Evolutionary conservation across 2,797 vertebrate species (phyloP), one percentile per base, ranked within the genome.

Genomic region (Todus mexicanus): DNA sequence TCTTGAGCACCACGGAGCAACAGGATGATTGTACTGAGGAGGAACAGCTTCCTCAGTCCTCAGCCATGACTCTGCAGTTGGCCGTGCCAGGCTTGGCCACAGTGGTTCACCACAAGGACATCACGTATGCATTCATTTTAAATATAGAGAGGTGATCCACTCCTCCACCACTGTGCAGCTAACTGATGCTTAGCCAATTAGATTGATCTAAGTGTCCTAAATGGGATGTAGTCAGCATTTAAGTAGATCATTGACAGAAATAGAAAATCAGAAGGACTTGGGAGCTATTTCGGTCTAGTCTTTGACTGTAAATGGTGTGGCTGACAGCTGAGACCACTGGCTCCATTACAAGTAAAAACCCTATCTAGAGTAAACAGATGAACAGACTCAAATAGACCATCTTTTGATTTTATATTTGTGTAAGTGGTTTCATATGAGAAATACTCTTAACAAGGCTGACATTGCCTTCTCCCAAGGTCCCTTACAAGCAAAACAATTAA

Each of bases 251-350:
- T 15, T 78, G 92, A 73, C 82, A 87, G 86, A 96, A 96, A 96
- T 88, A 96, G 96, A 95, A 93, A 94, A 93, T 86, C 82, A 89
- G 87, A 75, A 89, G 76, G 48, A 92, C 42, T n/a, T 38, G 47
- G 51, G 35, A 89, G 87, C 51, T 96, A 96, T 96, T 95, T 92
- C 78, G 48, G 60, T 84, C 56, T 70, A 73, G 80, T n/a, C 87
- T 96, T 94, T 95, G 89, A 89, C 96, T 95, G 93, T 93, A 96
- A 96, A 96, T 94, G 92, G 90, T 68, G 79, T 50, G 56, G 76
- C 37, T 91, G 93, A 94, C 70, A 93, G 73, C 60, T 94, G 95
- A 96, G 89, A 91, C 2, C 29, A 75, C 87, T 91, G 93, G 90
- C 84, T 93, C 56, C 66, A 64, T 81, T 94, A 93, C 94, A 92